Evolutionary conservation across 2,113 vertebrate species (phyloP), one percentile per base, ranked within the genome.

Genomic region (Platycercus adscitus): DNA sequence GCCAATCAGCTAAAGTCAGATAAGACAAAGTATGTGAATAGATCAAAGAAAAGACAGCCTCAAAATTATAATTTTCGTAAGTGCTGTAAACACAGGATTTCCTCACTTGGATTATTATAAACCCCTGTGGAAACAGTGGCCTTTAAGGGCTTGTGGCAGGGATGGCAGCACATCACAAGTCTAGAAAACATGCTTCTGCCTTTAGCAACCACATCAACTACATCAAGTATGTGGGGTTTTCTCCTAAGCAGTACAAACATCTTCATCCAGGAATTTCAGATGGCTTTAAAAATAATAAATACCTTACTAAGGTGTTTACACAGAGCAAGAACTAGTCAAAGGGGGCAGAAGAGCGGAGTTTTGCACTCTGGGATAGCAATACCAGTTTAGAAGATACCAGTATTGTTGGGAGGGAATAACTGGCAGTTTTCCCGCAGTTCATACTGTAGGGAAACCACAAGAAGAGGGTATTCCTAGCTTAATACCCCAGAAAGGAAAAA

Each of bases 1-100:
- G 80, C 80, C 86, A 70, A 65, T 87, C 69, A 88, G 81, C 60
- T 79, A 1, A 81, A 84, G 64, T 77, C 92, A 79, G 72, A 81
- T 52, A 86, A 93, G 41, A 94, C 17, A 52, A 85, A 91, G 66
- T 82, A 71, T 43, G 76, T 53, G 72, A 92, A 56, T 2, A 89
- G 58, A 95, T 91, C 91, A 88, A 89, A 94, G 35, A 5, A 33
- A 14, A 8, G 52, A 44, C 25, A 49, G 64, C 66, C 87, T 92
- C 81, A 80, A 94, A 95, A 91, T 13, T n/a, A 81, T 87, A 88
- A 87, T 92, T 91, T 87, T 90, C 13, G 0, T 94, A 91, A 89
- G 81, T 91, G 79, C 78, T 82, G 47, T 89, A 93, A 96, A 92
- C 49, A 91, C 50, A 75, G 92, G 90, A 94, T 96, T 96, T 94